A percentile compares a stretch with the other conserved stretches of the same genome.
These are phyloP conservation scores for Pocillopora damicornis DNA, from an alignment of 64 coral and sea anemone genomes.

Conservation along the genomic window DNA sequence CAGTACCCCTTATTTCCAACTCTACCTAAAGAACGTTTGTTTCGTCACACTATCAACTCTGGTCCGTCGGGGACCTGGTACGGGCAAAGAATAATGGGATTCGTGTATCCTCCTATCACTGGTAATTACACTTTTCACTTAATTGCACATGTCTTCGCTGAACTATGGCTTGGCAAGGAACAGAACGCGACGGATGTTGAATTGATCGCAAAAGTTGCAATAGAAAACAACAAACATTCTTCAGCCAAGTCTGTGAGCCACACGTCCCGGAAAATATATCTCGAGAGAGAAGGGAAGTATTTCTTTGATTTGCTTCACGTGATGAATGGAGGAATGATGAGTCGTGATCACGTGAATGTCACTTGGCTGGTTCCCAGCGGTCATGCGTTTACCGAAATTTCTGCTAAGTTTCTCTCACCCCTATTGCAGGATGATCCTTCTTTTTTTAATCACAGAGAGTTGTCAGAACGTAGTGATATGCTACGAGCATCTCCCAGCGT, in stretches of 20 bases:
- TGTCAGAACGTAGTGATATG: not conserved
- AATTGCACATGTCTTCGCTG: conserved; percentile 3
- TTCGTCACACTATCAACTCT: conserved; percentile 42
- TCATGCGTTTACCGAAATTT: not conserved
- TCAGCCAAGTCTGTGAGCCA: not conserved
- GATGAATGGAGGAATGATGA: conserved; percentile 34
- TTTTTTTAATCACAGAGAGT: not conserved
- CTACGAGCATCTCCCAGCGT: not conserved
- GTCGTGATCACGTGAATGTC: conserved; percentile 24
- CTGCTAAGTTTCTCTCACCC: not conserved
- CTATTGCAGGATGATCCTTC: not conserved
- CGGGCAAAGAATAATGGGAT: conserved; percentile 47
- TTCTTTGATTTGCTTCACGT: conserved; percentile 53
- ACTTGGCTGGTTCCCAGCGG: conserved; percentile 31
- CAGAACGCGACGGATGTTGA: not conserved
- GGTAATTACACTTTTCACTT: conserved; percentile 39
- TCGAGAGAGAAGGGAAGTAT: conserved; percentile 17
- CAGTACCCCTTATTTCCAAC: conserved; percentile 35
- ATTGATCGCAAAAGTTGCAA: conserved; percentile 27
- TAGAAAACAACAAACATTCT: not conserved
- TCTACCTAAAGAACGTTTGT: conserved; percentile 6
- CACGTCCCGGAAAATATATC: conserved; percentile 13
- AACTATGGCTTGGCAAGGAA: conserved; percentile 37
- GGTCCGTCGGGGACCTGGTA: conserved; percentile 22
- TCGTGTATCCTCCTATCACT: conserved; percentile 21